Evolutionary conservation across 1,140 invertebrate genomes (phyloP).

Genomic region (Cheumatopsyche charites): DNA sequence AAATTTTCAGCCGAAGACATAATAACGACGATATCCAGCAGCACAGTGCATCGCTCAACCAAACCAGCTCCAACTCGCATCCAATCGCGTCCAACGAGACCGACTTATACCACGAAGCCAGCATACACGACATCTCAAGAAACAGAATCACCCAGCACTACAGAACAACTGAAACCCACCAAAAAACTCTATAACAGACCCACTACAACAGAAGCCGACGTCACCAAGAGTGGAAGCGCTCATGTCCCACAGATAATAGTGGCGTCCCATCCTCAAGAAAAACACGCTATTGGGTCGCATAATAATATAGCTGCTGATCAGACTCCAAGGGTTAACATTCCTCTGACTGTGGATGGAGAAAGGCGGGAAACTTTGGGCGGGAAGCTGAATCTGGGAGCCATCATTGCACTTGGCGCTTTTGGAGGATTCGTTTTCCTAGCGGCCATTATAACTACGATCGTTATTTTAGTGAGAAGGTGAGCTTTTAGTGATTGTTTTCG

Average conservation of each 20-base stretch:
- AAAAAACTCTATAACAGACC: slow-evolving; percentile 41
- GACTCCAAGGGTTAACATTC: slow-evolving; percentile 71
- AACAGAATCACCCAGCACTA: slow-evolving; percentile 48
- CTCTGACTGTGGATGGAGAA: slow-evolving; percentile 70
- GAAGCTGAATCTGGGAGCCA: slow-evolving; percentile 81
- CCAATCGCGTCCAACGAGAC: slow-evolving; percentile 39
- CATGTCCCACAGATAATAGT: slow-evolving; percentile 66
- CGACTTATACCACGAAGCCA: slow-evolving; percentile 30
- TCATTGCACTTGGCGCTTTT: slow-evolving; percentile 88
- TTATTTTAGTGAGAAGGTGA: slow-evolving; percentile 88
- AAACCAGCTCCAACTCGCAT: slow-evolving; percentile 39
- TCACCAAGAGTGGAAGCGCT: slow-evolving; percentile 50
- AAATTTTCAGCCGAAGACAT: slow-evolving; percentile 37
- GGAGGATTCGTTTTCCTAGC: slow-evolving; percentile 89
- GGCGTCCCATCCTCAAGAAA: slow-evolving; percentile 69
- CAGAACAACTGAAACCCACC: slow-evolving; percentile 36
- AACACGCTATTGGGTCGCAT: slow-evolving; percentile 55
- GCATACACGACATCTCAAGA: slow-evolving; percentile 50
- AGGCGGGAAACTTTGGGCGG: slow-evolving; percentile 71
- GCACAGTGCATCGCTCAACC: slow-evolving; percentile 52
- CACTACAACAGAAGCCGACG: slow-evolving; percentile 44
- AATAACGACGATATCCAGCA: slow-evolving; percentile 55
- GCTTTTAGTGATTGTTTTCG: slow-evolving; percentile 32
- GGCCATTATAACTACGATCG: slow-evolving; percentile 86
- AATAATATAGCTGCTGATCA: slow-evolving; percentile 60